These are phyloP conservation scores for Neodontobutis hainanensis DNA, from an alignment of 2,113 vertebrate genomes.

Conservation along the genomic window DNA sequence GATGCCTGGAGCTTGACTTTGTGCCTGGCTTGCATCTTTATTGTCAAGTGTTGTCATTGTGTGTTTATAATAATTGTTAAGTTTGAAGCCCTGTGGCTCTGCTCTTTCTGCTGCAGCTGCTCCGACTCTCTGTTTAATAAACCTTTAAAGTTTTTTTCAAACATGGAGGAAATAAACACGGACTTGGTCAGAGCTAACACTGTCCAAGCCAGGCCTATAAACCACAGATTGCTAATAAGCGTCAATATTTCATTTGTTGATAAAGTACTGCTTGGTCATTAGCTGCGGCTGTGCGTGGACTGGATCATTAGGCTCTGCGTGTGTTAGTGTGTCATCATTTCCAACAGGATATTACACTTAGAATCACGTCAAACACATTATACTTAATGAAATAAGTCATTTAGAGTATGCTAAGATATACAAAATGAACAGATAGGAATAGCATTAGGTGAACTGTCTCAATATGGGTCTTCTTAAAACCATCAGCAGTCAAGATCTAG, in stretches of 20 bases:
- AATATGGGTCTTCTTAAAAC: not conserved
- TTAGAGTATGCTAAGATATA: not conserved
- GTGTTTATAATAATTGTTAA: constrained; percentile 10
- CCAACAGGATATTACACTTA: constrained; percentile 24
- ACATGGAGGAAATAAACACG: constrained; percentile 15
- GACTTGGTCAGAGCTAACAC: constrained; percentile 3
- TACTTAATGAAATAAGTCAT: constrained; percentile 22
- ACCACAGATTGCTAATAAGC: constrained; percentile 16
- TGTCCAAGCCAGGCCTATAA: constrained; percentile 1
- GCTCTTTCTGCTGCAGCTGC: constrained; percentile 35
- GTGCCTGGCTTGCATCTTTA: constrained; percentile 22
- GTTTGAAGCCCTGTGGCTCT: not conserved
- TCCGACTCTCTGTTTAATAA: constrained; percentile 4
- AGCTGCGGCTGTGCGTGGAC: constrained; percentile 1
- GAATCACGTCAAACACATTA: constrained; percentile 21
- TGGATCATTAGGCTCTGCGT: constrained; percentile 5
- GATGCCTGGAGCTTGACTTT: not conserved
- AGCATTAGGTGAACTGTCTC: not conserved
- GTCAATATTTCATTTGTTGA: not conserved
- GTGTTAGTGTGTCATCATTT: constrained; percentile 24
- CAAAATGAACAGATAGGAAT: not conserved
- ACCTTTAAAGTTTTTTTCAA: constrained; percentile 15
- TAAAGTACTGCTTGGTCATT: not conserved
- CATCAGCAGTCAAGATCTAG: not conserved
- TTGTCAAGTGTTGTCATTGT: constrained; percentile 17